Conservation (phyloP, 92 coral and sea anemone genomes). For the Paragorgia papillata region DNA sequence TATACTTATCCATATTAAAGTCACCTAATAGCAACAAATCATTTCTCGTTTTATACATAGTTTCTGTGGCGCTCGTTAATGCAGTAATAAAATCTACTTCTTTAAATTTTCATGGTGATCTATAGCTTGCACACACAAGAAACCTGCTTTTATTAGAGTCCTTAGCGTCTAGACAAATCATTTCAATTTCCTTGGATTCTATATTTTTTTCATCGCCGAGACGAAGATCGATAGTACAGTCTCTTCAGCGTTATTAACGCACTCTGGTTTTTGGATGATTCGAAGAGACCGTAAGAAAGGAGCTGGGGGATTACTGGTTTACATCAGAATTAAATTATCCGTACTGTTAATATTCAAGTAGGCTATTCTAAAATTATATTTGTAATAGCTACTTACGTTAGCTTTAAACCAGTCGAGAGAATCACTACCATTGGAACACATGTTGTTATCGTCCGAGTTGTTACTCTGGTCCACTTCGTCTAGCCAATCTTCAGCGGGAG, state of each 20-base stretch:
- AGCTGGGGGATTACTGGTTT: conserved; percentile 47
- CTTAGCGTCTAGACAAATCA: conserved; percentile 54
- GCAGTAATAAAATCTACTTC: conserved; percentile 35
- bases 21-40: conserved; percentile 48
- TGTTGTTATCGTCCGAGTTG: too few species aligned
- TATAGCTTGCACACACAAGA: conserved; percentile 12
- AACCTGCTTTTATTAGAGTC: too few species aligned
- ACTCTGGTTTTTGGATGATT: conserved; percentile 38
- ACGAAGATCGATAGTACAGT: conserved; percentile 54
- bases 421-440: too few species aligned
- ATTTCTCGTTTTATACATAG: conserved; percentile 35
- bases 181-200: conserved; percentile 55
- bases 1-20: conserved; percentile 48
- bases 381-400: too few species aligned
- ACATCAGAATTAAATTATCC: conserved; percentile 38
- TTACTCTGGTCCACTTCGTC: too few species aligned
- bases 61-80: conserved; percentile 25
- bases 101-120: conserved; percentile 43
- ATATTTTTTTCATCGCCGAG: conserved; percentile 40
- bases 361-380: conserved; percentile 44
- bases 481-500: too few species aligned
- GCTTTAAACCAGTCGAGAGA: too few species aligned
- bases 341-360: conserved; percentile 56
- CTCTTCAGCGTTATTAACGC: conserved; percentile 44
- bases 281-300: conserved; percentile 19